Evolutionary conservation across 1,140 invertebrate genomes (phyloP), one percentile per base, ranked within the genome.

Genomic region (Pristionchus pacificus): DNA sequence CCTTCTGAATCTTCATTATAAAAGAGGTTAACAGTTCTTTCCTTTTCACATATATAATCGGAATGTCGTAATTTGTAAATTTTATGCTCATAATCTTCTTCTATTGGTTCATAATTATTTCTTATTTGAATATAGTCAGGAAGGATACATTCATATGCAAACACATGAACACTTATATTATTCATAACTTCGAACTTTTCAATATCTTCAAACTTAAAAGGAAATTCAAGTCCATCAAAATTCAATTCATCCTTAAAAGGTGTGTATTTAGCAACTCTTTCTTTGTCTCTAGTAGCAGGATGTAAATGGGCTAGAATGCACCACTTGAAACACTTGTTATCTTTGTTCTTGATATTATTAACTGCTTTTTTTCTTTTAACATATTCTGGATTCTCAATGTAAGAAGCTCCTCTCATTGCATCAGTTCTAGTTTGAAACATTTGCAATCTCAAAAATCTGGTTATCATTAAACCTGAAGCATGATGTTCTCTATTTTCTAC

Each of bases 251-350:
- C 76, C 28, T 68, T 73, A 76, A 76, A 72, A 14, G 74, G 27
- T 72, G 13, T 72, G 71, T 72, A 72, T 6, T 72, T 19, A n/a
- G n/a, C n/a, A n/a, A 77, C 60, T 73, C 71, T 27, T 75, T 73
- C 6, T 71, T 57, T 24, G 70, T 77, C 29, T 76, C 28, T 32
- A 6, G 75, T 25, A n/a, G 27, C 71, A 58, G 71, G 72, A 76
- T n/a, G 71, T 77, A 73, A 77, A 68, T 61, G 30, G 19, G 71
- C 71, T 70, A 73, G 66, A 65, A 73, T 29, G 24, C 10, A 70
- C n/a, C 71, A 73, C 59, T 70, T 76, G 33, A 76, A 76, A 76
- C 71, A 73, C 38, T 77, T 73, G 29, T 73, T n/a, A 70, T 73
- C 71, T 76, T 77, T 73, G 76, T 73, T 73, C 61, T 73, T 68